Evolutionary conservation across 2,888 invertebrate genomes (phyloP), one percentile per base, ranked within the genome.

Genomic region (Nomada ruficornis): DNA sequence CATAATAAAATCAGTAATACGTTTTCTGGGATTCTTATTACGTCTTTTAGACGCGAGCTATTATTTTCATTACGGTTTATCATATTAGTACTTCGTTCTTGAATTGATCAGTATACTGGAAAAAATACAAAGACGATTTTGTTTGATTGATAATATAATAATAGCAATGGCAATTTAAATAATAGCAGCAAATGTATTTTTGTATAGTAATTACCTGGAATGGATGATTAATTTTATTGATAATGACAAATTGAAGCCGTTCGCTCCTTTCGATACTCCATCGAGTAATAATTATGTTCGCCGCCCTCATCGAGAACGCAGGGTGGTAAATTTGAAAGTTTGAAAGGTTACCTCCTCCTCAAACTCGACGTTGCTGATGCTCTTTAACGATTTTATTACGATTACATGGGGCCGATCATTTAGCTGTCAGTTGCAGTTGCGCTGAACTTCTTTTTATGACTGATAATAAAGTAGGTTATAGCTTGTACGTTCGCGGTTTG

Each of bases 301-400:
- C 42, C 77, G 11, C 23, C 26, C 20, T 50, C 73, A 20, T 52
- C 18, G 15, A 1, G 36, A 20, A 11, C 29, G 18, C 20, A 7
- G 52, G 2, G 29, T 18, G 26, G n/a, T 13, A 23, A 13, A 26
- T 47, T 73, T 54, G 15, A 63, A 68, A 75, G 36, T 75, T 78
- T 54, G 55, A 55, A 78, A 67, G 64, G 50, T 63, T 60, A 50
- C 63, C n/a, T 2, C 11, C 20, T 2, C 42, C 5, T 1, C 55
- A 20, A 36, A 23, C 36, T 26, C 10, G 47, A 54, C 18, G 26
- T 7, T 10, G 11, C 5, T 10, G 5, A 7, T 23, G 44, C 65
- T 62, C 78, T 55, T 78, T 75, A 78, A 67, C 52, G 42, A 68
- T 79, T 69, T 79, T 69, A 69, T 57, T 54, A 59, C 76, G 23